Percentiles rank a stretch among this genome's conserved stretches.
These are phyloP conservation scores for Elephas maximus DNA, from an alignment of 2,113 vertebrate genomes.

Conservation along the genomic window DNA sequence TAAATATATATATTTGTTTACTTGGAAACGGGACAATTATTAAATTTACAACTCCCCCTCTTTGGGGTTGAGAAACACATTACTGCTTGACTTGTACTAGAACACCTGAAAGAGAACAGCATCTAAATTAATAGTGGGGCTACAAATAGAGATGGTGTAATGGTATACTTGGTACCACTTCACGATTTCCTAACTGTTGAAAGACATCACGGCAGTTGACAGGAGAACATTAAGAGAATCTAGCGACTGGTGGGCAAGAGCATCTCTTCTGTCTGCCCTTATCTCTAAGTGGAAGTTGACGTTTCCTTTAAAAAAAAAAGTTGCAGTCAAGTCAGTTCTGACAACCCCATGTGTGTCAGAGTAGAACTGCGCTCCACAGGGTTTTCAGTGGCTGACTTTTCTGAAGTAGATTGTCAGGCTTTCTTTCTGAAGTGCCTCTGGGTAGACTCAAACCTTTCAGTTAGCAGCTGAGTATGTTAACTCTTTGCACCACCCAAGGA, in stretches of 20 bases:
- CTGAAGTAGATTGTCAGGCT: too few relatives aligned
- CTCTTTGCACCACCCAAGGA: too few relatives aligned
- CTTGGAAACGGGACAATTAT: background rate
- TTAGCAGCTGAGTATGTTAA: too few relatives aligned
- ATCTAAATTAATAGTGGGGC: background rate
- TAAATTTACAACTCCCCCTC: background rate
- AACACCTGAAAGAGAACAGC: background rate
- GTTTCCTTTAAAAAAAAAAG: background rate
- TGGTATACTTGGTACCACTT: too few relatives aligned
- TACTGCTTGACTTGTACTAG: background rate
- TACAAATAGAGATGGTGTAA: background rate
- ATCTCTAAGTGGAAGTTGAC: background rate
- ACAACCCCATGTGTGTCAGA: too few relatives aligned
- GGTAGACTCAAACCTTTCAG: too few relatives aligned
- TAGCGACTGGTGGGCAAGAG: too few relatives aligned
- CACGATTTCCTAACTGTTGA: background rate
- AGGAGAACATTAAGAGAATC: background rate
- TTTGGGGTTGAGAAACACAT: background rate
- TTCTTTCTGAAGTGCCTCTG: too few relatives aligned
- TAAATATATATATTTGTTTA: background rate
- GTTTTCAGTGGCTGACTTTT: too few relatives aligned
- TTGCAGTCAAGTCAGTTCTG: too few relatives aligned
- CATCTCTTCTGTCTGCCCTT: background rate
- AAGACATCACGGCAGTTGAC: too few relatives aligned
- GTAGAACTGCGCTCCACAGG: too few relatives aligned